Evolutionary conservation across 1,140 invertebrate species (phyloP), one percentile per base, ranked within the genome.

Genomic region (Drosophila pallidifrons): DNA sequence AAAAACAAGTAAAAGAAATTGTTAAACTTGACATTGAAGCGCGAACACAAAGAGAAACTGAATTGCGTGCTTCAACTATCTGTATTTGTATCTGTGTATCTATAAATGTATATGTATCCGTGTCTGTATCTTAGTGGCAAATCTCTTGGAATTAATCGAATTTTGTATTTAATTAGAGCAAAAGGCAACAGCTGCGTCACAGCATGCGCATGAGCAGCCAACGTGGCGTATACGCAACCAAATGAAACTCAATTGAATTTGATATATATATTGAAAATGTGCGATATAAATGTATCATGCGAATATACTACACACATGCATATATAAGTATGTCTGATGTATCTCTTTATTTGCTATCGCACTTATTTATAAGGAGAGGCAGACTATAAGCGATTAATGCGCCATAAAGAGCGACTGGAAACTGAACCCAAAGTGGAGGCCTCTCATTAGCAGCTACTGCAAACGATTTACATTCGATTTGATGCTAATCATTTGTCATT

Each of bases 401-500:
- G 16, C 70, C 70, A 67, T 66, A 66, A 59, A 66, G 58, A 66
- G 58, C 43, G 47, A 63, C 49, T 61, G 28, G 28, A 52, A 52
- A 52, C 28, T 35, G 11, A 32, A 10, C 32, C 20, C 55, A 51
- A 71, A 43, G 7, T 57, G 54, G 54, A 11, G 46, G 51, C 13
- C 51, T 54, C 51, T 54, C 51, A 54, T 54, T 54, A 54, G 30
- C 51, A 45, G 51, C 58, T 32, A 58, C 71, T 66, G 61, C 35
- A 11, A 66, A 52, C 45, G 16, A 65, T 64, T 67, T 55, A 67
- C 61, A 79, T 59, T 47, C 38, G 35, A 79, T 60, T 47, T 59
- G 59, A 76, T 76, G 74, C 74, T 72, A 66, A 76, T 35, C 72
- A 58, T 72, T 66, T 60, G 52, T 70, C 73, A 51, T 82, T 77